Conservation (phyloP, 2,797 vertebrate genomes). For the Acestrorhynchus altus region DNA sequence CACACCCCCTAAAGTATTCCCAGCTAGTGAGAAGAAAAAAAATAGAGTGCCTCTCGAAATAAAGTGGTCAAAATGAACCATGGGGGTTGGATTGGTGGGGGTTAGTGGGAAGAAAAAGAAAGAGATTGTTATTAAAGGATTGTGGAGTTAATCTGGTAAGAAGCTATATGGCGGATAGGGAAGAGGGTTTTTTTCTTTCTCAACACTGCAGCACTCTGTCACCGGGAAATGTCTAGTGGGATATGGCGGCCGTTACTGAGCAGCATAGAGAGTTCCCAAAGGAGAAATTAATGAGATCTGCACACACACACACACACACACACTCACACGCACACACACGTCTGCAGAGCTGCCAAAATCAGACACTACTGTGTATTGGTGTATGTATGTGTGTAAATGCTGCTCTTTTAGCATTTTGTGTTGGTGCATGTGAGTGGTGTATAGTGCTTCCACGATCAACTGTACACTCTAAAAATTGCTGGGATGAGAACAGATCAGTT, state of each 20-base stretch:
- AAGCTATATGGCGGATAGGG: constrained; percentile 57
- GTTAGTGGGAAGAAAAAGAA: constrained; percentile 64
- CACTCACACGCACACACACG: constrained; percentile 3
- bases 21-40: constrained; percentile 53
- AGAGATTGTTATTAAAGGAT: constrained; percentile 66
- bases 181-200: constrained; percentile 21
- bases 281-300: constrained; percentile 76
- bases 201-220: constrained; percentile 44
- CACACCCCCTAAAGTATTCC: constrained; percentile 79
- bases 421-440: too few relatives aligned
- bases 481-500: too few relatives aligned
- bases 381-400: neutral
- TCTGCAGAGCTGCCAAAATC: constrained; percentile 14
- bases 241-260: constrained; percentile 60
- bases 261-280: constrained; percentile 63
- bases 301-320: constrained; percentile 14
- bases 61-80: constrained; percentile 64
- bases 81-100: constrained; percentile 69
- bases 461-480: too few relatives aligned
- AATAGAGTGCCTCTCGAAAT: constrained; percentile 68
- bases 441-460: too few relatives aligned
- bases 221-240: constrained; percentile 53
- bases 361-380: neutral
- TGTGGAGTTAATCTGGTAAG: constrained; percentile 64
- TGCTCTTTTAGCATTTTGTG: too few relatives aligned